Evolutionary conservation across 2,888 invertebrate genomes (phyloP).

Genomic region (Lithophane ornitopus): DNA sequence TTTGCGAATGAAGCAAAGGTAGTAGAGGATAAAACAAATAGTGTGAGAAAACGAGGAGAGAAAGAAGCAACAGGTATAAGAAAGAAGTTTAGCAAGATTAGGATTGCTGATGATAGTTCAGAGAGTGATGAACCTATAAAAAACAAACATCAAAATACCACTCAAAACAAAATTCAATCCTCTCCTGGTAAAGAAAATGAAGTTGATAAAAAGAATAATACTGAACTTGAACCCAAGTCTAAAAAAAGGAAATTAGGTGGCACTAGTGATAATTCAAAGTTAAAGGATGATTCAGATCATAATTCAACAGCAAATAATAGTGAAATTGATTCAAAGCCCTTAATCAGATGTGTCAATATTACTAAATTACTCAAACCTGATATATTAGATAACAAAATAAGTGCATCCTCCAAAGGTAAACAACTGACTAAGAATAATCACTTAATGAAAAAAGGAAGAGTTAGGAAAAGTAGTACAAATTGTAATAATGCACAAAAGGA

Average conservation of each 20-base stretch:
- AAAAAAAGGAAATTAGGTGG: constrained; percentile 49
- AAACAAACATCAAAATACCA: constrained; percentile 19
- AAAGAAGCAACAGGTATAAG: constrained; percentile 33
- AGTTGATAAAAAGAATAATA: constrained; percentile 9
- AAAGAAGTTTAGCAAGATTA: constrained; percentile 67
- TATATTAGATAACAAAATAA: constrained; percentile 54
- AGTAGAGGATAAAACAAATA: constrained; percentile 1
- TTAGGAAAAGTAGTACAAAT: constrained; percentile 34
- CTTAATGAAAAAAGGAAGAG: constrained; percentile 35
- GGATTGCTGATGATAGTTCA: constrained; percentile 70
- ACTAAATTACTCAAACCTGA: constrained; percentile 82
- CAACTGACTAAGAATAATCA: constrained; percentile 46
- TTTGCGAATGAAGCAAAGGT: constrained; percentile 46
- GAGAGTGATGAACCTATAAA: constrained; percentile 57
- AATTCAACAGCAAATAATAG: constrained; percentile 25
- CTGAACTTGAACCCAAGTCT: constrained; percentile 18
- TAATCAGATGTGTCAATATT: constrained; percentile 85
- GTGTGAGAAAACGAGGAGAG: constrained; percentile 20
- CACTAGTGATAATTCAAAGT: constrained; percentile 2
- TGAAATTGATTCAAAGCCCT: constrained; percentile 68
- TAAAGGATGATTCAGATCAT: constrained; percentile 29
- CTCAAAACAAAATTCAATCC: constrained; percentile 49
- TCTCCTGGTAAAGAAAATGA: constrained; percentile 25
- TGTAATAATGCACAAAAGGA: constrained; percentile 19
- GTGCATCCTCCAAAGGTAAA: neutral